A percentile compares a stretch with the other conserved stretches of the same genome.
Conservation (phyloP, 2,797 vertebrate genomes). For the Lepilemur ruficaudatus region DNA sequence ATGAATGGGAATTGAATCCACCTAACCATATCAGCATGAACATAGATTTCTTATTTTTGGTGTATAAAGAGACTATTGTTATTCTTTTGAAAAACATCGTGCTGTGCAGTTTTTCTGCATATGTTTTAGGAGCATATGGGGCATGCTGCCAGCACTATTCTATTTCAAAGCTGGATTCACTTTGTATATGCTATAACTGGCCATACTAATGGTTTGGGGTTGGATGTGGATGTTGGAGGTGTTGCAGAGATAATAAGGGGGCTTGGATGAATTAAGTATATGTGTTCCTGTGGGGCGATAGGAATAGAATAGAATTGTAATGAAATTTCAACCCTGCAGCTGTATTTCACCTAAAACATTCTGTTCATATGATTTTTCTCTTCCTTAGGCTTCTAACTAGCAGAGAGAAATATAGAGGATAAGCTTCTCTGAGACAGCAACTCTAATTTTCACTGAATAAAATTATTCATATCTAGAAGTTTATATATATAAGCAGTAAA, state of each 20-base stretch:
- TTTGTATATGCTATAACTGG: slow-evolving; percentile 63
- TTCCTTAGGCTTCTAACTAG: slow-evolving; percentile 56
- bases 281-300: slow-evolving; percentile 54
- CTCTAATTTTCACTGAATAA: slow-evolving; percentile 49
- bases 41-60: slow-evolving; percentile 52
- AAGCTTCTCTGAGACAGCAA: slow-evolving; percentile 38
- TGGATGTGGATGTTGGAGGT: slow-evolving; percentile 45
- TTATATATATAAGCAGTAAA: background rate
- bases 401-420: slow-evolving; percentile 36
- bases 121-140: slow-evolving; percentile 51
- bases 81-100: slow-evolving; percentile 60
- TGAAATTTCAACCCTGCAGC: slow-evolving; percentile 77
- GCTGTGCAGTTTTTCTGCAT: slow-evolving; percentile 47
- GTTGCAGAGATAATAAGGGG: slow-evolving; percentile 64
- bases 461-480: background rate
- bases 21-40: slow-evolving; percentile 34
- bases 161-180: slow-evolving; percentile 49
- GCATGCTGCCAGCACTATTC: slow-evolving; percentile 1
- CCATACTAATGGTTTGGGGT: slow-evolving; percentile 49
- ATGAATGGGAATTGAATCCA: slow-evolving; percentile 50
- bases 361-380: slow-evolving; percentile 65
- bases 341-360: slow-evolving; percentile 72
- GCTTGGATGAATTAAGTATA: slow-evolving; percentile 68
- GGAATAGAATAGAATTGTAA: slow-evolving; percentile 73
- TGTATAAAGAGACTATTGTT: slow-evolving; percentile 43